These are phyloP conservation scores for Galerucella nymphaeae DNA, from an alignment of 2,888 invertebrate genomes.

Conservation along the genomic window DNA sequence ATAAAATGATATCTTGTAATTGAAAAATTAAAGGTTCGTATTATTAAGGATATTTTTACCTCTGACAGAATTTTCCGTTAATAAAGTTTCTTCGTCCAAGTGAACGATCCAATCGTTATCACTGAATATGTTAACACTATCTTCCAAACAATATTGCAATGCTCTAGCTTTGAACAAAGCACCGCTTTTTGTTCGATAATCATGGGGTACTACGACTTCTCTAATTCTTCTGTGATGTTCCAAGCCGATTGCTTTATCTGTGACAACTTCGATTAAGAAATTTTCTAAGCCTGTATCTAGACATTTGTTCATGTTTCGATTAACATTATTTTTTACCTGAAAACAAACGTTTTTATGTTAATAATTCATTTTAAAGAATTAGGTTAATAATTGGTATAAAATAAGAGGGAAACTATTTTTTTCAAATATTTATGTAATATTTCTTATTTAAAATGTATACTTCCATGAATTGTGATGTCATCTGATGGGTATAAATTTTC, in stretches of 20 bases:
- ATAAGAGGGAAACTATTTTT: too few relatives aligned
- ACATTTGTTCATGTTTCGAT: constrained; percentile 87
- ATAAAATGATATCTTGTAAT: too few relatives aligned
- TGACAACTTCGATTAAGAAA: constrained; percentile 95
- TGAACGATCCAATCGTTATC: constrained; percentile 98
- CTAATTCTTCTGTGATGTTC: constrained; percentile 83
- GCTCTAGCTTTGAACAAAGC: constrained; percentile 84
- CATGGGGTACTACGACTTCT: constrained; percentile 88
- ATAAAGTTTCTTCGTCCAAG: constrained; percentile 94
- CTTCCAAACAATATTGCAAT: constrained; percentile 94
- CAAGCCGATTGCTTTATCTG: constrained; percentile 85
- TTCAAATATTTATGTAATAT: too few relatives aligned
- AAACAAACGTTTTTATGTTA: background rate
- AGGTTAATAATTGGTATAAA: too few relatives aligned
- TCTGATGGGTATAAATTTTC: too few relatives aligned
- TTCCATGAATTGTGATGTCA: too few relatives aligned
- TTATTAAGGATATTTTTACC: constrained; percentile 68
- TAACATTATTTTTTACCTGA: constrained; percentile 77
- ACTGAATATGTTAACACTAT: constrained; percentile 83
- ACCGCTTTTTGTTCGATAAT: constrained; percentile 89
- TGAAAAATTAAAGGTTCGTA: too few relatives aligned
- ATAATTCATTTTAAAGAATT: too few relatives aligned
- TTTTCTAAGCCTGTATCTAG: constrained; percentile 92
- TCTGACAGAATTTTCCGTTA: constrained; percentile 90
- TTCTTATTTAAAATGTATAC: too few relatives aligned